A percentile compares a stretch with the other conserved stretches of the same genome.
Conservation (phyloP, 2,888 invertebrate genomes). For the Amiota communis region DNA sequence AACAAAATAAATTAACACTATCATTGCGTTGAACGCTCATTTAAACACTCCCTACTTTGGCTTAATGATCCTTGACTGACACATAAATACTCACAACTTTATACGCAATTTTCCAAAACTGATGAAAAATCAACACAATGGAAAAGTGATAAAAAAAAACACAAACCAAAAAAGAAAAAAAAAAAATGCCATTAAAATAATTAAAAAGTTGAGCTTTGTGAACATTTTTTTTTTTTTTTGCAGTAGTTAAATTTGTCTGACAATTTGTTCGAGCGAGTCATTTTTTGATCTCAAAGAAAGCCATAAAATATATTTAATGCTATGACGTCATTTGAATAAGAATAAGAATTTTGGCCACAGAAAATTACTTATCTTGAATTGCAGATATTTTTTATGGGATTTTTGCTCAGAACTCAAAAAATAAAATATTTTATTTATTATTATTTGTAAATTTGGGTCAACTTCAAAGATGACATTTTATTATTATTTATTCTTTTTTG, state of each 20-base stretch:
- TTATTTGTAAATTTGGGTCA: too few species aligned
- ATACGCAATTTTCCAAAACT: conserved; percentile 4
- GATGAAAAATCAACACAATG: neutral
- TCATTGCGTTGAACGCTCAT: conserved; percentile 2
- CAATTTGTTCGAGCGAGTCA: neutral
- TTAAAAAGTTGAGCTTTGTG: conserved; percentile 17
- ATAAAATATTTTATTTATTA: too few species aligned
- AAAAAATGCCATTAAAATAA: conserved; percentile 13
- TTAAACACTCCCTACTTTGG: neutral
- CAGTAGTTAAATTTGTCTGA: neutral
- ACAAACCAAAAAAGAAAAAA: neutral
- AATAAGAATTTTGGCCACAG: neutral
- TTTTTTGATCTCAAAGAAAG: neutral
- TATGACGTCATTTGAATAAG: neutral
- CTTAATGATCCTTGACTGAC: conserved; percentile 20
- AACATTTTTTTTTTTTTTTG: conserved; percentile 7
- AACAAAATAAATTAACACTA: conserved; percentile 20
- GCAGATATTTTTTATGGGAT: neutral
- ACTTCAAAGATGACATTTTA: too few species aligned
- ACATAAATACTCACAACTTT: neutral
- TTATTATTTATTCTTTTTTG: too few species aligned
- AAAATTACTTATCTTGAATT: conserved; percentile 1
- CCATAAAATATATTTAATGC: neutral
- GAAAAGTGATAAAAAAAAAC: neutral
- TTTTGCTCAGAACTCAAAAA: neutral